Conservation (phyloP, 1,140 invertebrate genomes). For the Cydia splendana region DNA sequence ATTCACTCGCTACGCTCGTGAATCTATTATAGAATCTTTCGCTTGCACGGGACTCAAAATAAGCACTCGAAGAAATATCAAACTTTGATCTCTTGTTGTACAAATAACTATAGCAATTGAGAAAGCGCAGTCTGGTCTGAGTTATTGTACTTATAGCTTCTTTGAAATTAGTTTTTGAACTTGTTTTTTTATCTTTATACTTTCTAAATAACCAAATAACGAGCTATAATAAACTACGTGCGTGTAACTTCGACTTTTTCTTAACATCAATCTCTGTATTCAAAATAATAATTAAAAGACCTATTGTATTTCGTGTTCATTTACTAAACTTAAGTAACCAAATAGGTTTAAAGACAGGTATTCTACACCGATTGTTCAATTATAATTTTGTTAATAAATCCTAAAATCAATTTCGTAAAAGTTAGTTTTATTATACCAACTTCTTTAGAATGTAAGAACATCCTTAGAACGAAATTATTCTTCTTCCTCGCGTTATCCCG, state of each 20-base stretch:
- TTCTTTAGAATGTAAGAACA: background rate
- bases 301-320: background rate
- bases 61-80: too few relatives aligned
- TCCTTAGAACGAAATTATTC: background rate
- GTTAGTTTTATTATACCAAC: background rate
- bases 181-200: slow-evolving; percentile 2
- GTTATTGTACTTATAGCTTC: background rate
- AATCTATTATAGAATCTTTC: too few relatives aligned
- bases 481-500: too few relatives aligned
- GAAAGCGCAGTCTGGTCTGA: too few relatives aligned
- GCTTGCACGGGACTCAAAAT: too few relatives aligned
- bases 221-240: background rate
- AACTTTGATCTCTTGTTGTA: too few relatives aligned
- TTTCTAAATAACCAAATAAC: background rate
- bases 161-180: background rate
- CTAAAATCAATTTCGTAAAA: background rate
- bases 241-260: too few relatives aligned
- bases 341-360: background rate
- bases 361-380: background rate
- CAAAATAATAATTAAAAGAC: background rate
- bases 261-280: background rate
- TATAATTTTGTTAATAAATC: slow-evolving; percentile 5
- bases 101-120: too few relatives aligned
- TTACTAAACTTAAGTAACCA: background rate
- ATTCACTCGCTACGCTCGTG: too few relatives aligned